Evolutionary conservation across 2,113 vertebrate genomes (phyloP), one percentile per base, ranked within the genome.

Genomic region (Thinocorus orbignyianus): DNA sequence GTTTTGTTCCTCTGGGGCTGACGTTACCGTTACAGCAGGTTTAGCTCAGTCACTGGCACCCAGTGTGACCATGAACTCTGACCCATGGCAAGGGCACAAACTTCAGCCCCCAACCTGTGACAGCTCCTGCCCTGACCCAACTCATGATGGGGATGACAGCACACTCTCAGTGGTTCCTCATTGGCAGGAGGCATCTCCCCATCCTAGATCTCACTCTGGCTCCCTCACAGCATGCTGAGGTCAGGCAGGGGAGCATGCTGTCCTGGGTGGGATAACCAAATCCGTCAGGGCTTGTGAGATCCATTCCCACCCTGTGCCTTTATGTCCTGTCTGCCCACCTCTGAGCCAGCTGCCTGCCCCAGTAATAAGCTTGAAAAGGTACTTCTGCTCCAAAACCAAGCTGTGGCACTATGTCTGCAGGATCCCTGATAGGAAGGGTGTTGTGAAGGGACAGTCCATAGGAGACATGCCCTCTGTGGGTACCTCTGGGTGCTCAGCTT

Each of bases 41-140:
- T 65, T 35, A 33, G 57, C 51, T 9, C 39, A 7, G 55, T 18
- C 37, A 25, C 19, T 0, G 1, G 20, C n/a, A n/a, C 51, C 69
- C 1, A 1, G 11, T 23, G 58, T 31, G 25, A 35, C 25, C 3
- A 0, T 31, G 4, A 19, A 22, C 30, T 69, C 19, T 0, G 1
- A 46, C 37, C 77, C 13, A 3, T 3, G 0, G n/a, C 0, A 7
- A 2, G 46, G 41, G 13, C 33, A 28, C 10, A 9, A 31, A 23
- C n/a, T 2, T 13, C n/a, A 19, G 54, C 26, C 22, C 49, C 28
- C 7, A 30, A 6, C 8, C 5, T 1, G 1, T 23, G 69, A 5
- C 19, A 5, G 4, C 4, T 28, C 37, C 41, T 8, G 51, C 57
- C 20, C 10, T 4, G 12, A 49, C 31, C 28, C 18, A 10, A 0